Evolutionary conservation across 2,113 vertebrate genomes (phyloP), one percentile per base, ranked within the genome.

Genomic region (Lophura nycthemera): DNA sequence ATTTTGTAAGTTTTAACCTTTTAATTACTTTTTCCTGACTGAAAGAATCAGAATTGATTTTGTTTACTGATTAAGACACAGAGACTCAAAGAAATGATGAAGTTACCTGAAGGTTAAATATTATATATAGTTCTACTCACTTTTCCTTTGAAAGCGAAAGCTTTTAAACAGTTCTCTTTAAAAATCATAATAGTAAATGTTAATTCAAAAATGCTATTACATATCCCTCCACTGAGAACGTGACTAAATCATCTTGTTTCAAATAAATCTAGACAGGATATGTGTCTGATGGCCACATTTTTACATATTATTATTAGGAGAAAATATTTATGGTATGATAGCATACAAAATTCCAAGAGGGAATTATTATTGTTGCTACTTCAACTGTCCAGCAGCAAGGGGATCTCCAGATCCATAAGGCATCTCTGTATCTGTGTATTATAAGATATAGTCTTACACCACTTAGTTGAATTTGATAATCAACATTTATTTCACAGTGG

Each of bases 1-100:
- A 45, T 32, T 83, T 85, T 8, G 3, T 38, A 86, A 94, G 11
- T 16, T 66, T 96, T 83, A 92, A 89, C 42, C 25, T 92, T 89
- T 85, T 3, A 2, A 36, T 83, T 80, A 20, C 24, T 60, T 86
- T 83, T 80, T 12, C 22, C 84, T 9, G 19, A 29, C 4, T 81
- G 25, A 81, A 94, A 47, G 38, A 42, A 11, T 67, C 45, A 48
- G 9, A 90, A 83, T 38, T 59, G 5, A 57, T 34, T 67, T 25
- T 84, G 66, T 72, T 84, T 67, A 66, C 6, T 61, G 69, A 54
- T 71, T 69, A 76, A 72, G 42, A 21, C 10, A 60, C 4, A 61
- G 27, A 83, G 91, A 61, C 11, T 45, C 52, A 81, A 80, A 74
- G 15, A 67, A 82, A 57, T 7, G 48, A 75, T 32, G 13, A 79